phyloP scores from a whole-genome alignment of 2,888 invertebrate species.

The Torymus auratus region DNA sequence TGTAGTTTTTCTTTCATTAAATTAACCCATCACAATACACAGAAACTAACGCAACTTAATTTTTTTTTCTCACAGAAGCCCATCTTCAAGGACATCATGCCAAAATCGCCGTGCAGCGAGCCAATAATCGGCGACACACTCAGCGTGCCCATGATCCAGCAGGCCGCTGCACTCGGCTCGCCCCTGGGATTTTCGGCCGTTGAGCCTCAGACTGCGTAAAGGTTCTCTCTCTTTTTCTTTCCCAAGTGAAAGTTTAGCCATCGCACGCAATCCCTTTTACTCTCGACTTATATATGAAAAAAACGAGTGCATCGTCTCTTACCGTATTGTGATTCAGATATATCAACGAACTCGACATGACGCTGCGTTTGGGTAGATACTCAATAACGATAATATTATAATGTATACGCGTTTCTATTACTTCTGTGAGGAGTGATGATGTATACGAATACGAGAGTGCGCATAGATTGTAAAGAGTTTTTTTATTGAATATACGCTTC shows the following conservation, averaged over 20 bases:
- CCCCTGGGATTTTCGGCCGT: neutral
- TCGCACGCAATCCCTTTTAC: too few species aligned
- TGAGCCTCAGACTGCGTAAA: slow-evolving; percentile 27
- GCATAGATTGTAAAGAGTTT: neutral
- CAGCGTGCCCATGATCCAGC: neutral
- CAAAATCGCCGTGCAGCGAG: slow-evolving; percentile 39
- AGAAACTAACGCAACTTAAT: neutral
- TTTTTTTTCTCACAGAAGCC: slow-evolving; percentile 38
- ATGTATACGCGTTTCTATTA: neutral
- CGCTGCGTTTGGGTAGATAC: slow-evolving; percentile 9
- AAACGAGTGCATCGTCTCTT: neutral
- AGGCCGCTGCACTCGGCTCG: neutral
- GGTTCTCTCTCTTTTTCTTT: too few species aligned
- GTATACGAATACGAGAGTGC: neutral
- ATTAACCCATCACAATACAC: too few species aligned
- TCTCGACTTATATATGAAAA: too few species aligned
- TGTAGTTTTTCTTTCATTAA: too few species aligned
- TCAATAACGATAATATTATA: too few species aligned
- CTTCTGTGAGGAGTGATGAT: neutral
- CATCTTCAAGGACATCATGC: slow-evolving; percentile 13
- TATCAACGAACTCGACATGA: slow-evolving; percentile 19
- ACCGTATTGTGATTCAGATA: slow-evolving; percentile 30
- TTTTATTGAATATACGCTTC: neutral
- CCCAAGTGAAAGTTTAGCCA: too few species aligned
- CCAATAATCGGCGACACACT: neutral